These are phyloP conservation scores for Choristoneura rosaceana DNA, from an alignment of 2,888 invertebrate genomes.

Conservation along the genomic window DNA sequence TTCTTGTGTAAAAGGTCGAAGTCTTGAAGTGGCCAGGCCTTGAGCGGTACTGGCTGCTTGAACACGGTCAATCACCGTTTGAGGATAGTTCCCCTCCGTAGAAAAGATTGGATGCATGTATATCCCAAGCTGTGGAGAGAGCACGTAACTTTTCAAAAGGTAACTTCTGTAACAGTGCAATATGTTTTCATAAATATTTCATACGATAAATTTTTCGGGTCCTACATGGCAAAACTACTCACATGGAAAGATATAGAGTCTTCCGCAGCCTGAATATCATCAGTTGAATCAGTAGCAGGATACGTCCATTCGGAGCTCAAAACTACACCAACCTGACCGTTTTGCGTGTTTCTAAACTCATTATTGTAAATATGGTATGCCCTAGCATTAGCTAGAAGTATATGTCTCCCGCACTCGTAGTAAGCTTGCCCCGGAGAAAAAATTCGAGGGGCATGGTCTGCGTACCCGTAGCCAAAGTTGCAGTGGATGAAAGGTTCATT, in stretches of 20 bases:
- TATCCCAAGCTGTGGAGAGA: slow-evolving; percentile 16
- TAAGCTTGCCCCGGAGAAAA: slow-evolving; percentile 5
- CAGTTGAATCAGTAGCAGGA: slow-evolving; percentile 18
- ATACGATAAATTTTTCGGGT: too few species aligned
- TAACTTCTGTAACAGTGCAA: not conserved
- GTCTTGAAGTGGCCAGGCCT: slow-evolving; percentile 37
- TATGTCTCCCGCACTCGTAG: slow-evolving; percentile 32
- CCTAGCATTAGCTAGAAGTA: slow-evolving; percentile 62
- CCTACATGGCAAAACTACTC: not conserved
- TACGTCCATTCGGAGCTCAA: slow-evolving; percentile 18
- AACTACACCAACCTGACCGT: slow-evolving; percentile 22
- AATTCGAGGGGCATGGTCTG: not conserved
- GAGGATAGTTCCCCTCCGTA: slow-evolving; percentile 39
- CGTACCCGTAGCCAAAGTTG: slow-evolving; percentile 57
- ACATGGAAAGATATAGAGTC: slow-evolving; percentile 26
- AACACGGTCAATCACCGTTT: slow-evolving; percentile 31
- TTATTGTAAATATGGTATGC: slow-evolving; percentile 62
- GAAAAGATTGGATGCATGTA: slow-evolving; percentile 40
- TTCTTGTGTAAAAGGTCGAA: slow-evolving; percentile 34
- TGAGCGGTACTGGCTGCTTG: slow-evolving; percentile 35
- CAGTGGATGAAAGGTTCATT: slow-evolving; percentile 85
- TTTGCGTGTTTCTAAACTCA: slow-evolving; percentile 32
- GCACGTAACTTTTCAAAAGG: not conserved
- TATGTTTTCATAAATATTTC: too few species aligned
- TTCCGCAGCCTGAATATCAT: slow-evolving; percentile 21